Base-by-base conservation (phyloP, 2,797 vertebrate species). In the Cyprinodon diabolis region DNA sequence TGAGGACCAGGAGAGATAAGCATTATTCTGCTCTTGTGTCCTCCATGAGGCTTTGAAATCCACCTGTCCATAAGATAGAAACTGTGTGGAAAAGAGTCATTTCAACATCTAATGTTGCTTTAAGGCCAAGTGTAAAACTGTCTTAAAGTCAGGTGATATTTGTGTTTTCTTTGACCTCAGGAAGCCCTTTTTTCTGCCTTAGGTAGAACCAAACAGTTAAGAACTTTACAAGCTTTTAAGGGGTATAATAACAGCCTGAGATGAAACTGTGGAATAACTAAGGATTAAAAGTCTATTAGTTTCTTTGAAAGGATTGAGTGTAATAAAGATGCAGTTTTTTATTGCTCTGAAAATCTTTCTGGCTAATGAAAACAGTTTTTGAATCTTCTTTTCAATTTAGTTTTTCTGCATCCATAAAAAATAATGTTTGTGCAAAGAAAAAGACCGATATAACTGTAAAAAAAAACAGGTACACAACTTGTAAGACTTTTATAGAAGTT, bases 1-100 rank as follows among this genome's bases (percentile, higher is more conserved):
- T 77, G 87, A 91, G 81, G 89, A 92, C 84, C 23, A 55, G 79
- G 68, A 69, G 76, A 82, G 92, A 95, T 93, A 94, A 94, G 90
- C 87, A 85, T 90, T 85, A 92, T 92, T 89, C 86, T 89, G 85
- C 86, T 87, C 84, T 87, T 86, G 87, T 89, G 89, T 91, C 90
- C 84, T 71, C 72, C 47, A 82, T 80, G 87, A 90, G 91, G 83
- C 85, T 85, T 84, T 86, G 77, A 93, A 92, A 94, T 92, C 91
- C 90, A 90, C 93, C 89, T 87, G 92, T 93, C 90, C 93, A 93
- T 92, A 92, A 91, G 86, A 89, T 75, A 87, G 75, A 87, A 90
- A 93, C 69, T 51, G 78, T 73, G 74, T 74, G 60, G 73, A 82
- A 81, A 73, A 71, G 69, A 37, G 68, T 54, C 62, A 79, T 58